Evolutionary conservation across 2,113 vertebrate genomes (phyloP), one percentile per base, ranked within the genome.

Genomic region (Melanerpes formicivorus): DNA sequence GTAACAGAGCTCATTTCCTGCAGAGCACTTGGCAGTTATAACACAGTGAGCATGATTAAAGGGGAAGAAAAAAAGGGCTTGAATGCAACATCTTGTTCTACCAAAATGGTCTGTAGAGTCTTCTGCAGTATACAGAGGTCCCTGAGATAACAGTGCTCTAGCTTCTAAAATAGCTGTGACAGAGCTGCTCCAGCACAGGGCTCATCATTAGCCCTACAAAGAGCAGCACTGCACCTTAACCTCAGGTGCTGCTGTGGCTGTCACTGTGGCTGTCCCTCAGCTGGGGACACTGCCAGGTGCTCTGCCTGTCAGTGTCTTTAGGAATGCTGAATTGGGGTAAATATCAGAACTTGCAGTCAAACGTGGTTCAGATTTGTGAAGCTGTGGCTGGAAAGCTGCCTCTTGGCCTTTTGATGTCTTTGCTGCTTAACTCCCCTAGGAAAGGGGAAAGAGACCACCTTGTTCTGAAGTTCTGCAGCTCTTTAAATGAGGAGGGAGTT

Each of bases 281-380:
- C 74, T 12, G 4, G 22, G 15, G 6, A 8, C 5, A 2, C 27
- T n/a, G 30, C 4, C 4, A 16, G 2, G 15, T 8, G 13, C 40
- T 81, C 40, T 0, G 0, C 9, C 6, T 42, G 32, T 15, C 15
- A 1, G 4, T 4, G 18, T 18, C 0, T n/a, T 29, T 40, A 11
- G 64, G 67, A 75, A 14, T 13, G 21, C 46, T 64, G 32, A 16
- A 6, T n/a, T 40, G 37, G 65, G 40, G 48, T 58, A 22, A 48
- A 30, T 17, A 30, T 2, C 59, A 46, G 14, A 60, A 30, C 72
- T 63, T 2, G 1, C 14, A 30, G 5, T 60, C 22, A 14, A n/a
- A 1, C 18, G 18, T 30, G 14, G 18, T 63, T 70, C 63, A n/a
- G 16, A 25, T 76, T 58, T 54, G 4, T 72, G 13, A 60, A 58